phyloP scores from a whole-genome alignment of 2,113 vertebrate genomes.

The Upupa epops region DNA sequence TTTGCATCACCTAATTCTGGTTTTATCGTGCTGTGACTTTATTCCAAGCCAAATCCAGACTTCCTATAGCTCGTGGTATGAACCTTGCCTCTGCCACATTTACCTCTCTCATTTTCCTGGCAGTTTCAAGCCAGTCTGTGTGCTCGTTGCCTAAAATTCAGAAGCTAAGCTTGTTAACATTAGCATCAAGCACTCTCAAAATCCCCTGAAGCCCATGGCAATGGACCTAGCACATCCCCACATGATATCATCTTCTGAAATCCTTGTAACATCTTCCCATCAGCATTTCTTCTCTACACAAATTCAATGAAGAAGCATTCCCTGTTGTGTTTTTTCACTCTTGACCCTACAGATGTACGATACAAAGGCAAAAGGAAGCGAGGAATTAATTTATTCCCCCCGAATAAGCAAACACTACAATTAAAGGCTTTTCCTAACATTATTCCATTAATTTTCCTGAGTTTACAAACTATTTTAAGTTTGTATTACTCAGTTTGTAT shows the following conservation, averaged over 20 bases:
- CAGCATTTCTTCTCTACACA: background rate
- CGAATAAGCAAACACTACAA: background rate
- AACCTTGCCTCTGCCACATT: background rate
- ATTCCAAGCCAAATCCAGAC: background rate
- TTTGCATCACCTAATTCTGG: background rate
- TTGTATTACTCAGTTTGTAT: background rate
- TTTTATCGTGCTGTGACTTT: background rate
- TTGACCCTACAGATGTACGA: background rate
- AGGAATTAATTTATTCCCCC: background rate
- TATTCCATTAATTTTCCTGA: background rate
- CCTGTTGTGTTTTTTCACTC: background rate
- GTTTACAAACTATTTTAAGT: too few relatives aligned
- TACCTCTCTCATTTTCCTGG: background rate
- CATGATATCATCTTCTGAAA: background rate
- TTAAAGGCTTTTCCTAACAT: background rate
- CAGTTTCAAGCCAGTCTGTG: background rate
- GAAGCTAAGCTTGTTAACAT: background rate
- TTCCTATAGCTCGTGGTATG: background rate
- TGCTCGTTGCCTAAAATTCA: background rate
- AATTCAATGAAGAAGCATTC: background rate
- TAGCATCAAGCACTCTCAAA: slow-evolving; percentile 22
- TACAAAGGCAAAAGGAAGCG: background rate
- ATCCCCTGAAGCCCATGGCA: background rate
- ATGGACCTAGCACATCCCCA: background rate
- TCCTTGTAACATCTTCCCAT: background rate